A percentile compares a stretch with the other conserved stretches of the same genome.
phyloP scores from a whole-genome alignment of 2,797 vertebrate species.

The Oophaga sylvatica region DNA sequence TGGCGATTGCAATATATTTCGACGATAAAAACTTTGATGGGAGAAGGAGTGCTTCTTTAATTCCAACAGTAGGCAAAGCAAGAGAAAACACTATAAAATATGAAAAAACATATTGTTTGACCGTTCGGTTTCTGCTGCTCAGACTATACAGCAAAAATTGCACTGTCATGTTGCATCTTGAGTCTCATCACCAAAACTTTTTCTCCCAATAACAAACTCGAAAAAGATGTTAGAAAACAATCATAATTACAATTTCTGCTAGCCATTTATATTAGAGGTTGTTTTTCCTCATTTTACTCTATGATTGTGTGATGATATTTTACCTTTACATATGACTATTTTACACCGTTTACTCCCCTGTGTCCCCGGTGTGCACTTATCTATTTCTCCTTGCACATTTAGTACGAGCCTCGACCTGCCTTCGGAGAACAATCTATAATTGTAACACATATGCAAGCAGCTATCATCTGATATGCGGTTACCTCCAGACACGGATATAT shows the following conservation, averaged over 20 bases:
- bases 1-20: too few relatives aligned
- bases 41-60: too few relatives aligned
- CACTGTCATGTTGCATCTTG: too few relatives aligned
- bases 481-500: slow-evolving; percentile 57
- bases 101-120: too few relatives aligned
- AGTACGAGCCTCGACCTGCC: slow-evolving; percentile 42
- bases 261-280: neutral
- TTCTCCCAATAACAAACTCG: neutral
- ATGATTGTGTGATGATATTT: neutral
- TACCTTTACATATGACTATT: neutral
- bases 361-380: neutral
- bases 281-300: neutral
- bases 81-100: neutral
- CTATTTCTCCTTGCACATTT: neutral
- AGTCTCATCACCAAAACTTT: too few relatives aligned
- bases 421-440: slow-evolving; percentile 47
- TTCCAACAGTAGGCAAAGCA: neutral
- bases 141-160: too few relatives aligned
- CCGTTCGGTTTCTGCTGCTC: too few relatives aligned
- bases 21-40: too few relatives aligned
- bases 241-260: neutral
- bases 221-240: neutral
- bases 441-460: slow-evolving; percentile 30
- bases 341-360: too few relatives aligned
- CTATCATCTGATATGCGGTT: slow-evolving; percentile 40